Percentiles rank a stretch among this genome's conserved stretches.
These are phyloP conservation scores for Bucorvus abyssinicus DNA, from an alignment of 2,797 vertebrate genomes.

Conservation along the genomic window DNA sequence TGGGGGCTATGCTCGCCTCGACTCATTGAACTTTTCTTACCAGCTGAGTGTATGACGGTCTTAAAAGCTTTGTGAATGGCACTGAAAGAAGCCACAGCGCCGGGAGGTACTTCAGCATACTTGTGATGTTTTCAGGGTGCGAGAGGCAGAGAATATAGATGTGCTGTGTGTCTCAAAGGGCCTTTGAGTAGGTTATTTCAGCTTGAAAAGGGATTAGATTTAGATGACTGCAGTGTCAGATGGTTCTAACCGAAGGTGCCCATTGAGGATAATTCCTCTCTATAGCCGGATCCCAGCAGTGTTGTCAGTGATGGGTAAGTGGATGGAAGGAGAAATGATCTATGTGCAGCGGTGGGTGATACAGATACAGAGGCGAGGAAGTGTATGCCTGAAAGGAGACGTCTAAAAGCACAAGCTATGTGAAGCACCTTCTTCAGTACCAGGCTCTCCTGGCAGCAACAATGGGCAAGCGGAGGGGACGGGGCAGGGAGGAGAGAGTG, in stretches of 20 bases:
- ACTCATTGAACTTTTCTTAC: background rate
- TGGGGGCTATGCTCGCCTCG: background rate
- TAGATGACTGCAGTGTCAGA: conserved; percentile 59
- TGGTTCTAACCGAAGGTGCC: conserved; percentile 63
- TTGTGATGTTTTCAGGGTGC: conserved; percentile 28
- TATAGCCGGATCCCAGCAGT: conserved; percentile 44
- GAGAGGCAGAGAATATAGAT: conserved; percentile 40
- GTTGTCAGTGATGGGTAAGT: conserved; percentile 52
- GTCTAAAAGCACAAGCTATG: background rate
- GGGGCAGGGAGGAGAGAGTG: background rate
- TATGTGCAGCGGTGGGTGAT: conserved; percentile 30
- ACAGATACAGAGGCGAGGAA: background rate
- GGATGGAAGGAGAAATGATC: conserved; percentile 27
- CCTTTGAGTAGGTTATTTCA: conserved; percentile 66
- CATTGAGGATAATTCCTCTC: conserved; percentile 66
- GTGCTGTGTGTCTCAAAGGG: conserved; percentile 58
- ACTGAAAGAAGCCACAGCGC: background rate
- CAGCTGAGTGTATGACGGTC: background rate
- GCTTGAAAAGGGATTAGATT: conserved; percentile 68
- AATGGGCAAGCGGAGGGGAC: background rate
- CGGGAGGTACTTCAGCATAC: conserved; percentile 22
- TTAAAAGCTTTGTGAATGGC: background rate
- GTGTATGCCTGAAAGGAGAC: background rate
- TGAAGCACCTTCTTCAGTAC: conserved; percentile 2
- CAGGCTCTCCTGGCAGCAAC: background rate